Evolutionary conservation across 2,888 invertebrate species (phyloP), one percentile per base, ranked within the genome.

Genomic region (Synanthedon myopaeformis): DNA sequence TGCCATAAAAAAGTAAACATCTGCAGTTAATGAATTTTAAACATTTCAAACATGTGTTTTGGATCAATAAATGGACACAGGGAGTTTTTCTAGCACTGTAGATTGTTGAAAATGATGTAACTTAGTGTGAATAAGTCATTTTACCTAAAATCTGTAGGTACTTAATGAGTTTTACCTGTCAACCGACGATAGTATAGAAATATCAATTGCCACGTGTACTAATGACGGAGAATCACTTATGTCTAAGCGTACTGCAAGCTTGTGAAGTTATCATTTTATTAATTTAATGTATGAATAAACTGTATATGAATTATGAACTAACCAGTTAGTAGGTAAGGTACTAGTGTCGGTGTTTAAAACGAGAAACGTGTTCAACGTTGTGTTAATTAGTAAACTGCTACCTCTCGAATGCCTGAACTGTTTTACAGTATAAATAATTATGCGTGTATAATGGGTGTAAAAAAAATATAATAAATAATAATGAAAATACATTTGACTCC

Each of bases 331-430:
- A 58, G n/a, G n/a, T n/a, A n/a, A n/a, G n/a, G 56, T 57, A 58
- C 65, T 63, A 61, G 62, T 64, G 58, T 66, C 61, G 62, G 56
- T 69, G 65, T 69, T 64, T 76, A 77, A 73, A 65, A 70, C 6
- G 13, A 19, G 49, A 49, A 49, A 49, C 6, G 6, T 19, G 49
- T 49, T 17, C 12, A 49, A 49, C 12, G 17, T 49, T 12, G 60
- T 59, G 55, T 74, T 75, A 73, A 65, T 68, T 73, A 76, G 69
- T 69, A 74, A 82, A 81, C 72, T 73, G 79, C 85, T 84, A 85
- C 85, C 85, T 85, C 85, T 67, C 72, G 66, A 77, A 79, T 82
- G 84, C 82, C 84, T 84, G 78, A 79, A 71, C 74, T 77, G 77
- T 79, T 10, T 76, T 68, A 77, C 72, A 74, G 65, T 73, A 52